Evolutionary conservation across 1,140 invertebrate genomes (phyloP).

Genomic region (Camponotus vicinus): DNA sequence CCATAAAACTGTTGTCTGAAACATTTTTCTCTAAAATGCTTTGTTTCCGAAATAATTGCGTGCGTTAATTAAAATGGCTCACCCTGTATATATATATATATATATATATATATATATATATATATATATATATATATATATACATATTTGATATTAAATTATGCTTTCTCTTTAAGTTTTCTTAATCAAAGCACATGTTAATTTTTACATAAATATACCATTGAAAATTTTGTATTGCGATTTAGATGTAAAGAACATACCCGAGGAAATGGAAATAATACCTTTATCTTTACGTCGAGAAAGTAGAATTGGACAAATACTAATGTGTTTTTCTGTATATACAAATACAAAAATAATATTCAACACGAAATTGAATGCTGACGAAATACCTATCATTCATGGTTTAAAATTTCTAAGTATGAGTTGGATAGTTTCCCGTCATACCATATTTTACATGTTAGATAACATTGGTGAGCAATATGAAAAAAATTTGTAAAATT

Average conservation of each 20-base stretch:
- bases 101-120: no score
- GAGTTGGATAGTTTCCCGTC: conserved; percentile 84
- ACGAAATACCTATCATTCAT: conserved; percentile 80
- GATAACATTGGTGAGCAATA: conserved; percentile 80
- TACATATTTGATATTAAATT: no score
- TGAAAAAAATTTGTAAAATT: background rate
- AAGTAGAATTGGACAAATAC: conserved; percentile 70
- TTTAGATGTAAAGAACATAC: conserved; percentile 31
- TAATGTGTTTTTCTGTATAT: conserved; percentile 84
- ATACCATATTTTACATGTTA: conserved; percentile 81
- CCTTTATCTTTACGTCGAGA: conserved; percentile 19
- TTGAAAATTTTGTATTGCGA: conserved; percentile 20
- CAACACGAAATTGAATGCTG: conserved; percentile 69
- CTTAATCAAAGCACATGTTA: no score
- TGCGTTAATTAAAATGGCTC: no score
- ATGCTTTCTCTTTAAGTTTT: no score
- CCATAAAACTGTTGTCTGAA: no score
- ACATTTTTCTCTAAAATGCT: no score
- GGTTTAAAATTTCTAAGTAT: conserved; percentile 85
- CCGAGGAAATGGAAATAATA: conserved; percentile 56
- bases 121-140: no score
- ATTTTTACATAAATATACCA: background rate
- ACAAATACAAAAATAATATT: conserved; percentile 82
- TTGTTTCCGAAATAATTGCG: no score
- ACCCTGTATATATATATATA: no score